A percentile compares a stretch with the other conserved stretches of the same genome.
Evolutionary conservation across 2,888 invertebrate species (phyloP).

Genomic region (Leptinotarsa peninsularis): DNA sequence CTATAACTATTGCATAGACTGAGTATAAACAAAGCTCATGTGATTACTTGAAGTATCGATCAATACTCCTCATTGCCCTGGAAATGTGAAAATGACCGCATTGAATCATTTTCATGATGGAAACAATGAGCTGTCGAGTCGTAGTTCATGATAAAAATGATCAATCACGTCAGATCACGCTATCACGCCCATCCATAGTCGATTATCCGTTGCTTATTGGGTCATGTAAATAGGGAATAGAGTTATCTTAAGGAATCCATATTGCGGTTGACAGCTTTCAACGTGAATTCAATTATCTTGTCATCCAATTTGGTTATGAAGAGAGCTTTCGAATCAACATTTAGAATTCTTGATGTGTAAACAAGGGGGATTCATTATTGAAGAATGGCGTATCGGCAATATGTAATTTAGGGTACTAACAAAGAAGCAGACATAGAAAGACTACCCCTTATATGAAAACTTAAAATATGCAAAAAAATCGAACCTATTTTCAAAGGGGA

Average conservation of each 20-base stretch:
- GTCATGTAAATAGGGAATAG: background rate
- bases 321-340: background rate
- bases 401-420: too few species aligned
- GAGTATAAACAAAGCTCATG: background rate
- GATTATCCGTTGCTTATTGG: background rate
- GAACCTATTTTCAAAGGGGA: too few species aligned
- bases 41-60: background rate
- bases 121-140: background rate
- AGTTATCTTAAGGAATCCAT: background rate
- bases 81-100: background rate
- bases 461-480: too few species aligned
- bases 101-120: background rate
- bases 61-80: background rate
- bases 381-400: too few species aligned
- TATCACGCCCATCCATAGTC: background rate
- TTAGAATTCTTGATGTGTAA: background rate
- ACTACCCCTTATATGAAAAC: too few species aligned
- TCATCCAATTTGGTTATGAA: background rate
- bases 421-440: too few species aligned
- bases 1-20: too few species aligned
- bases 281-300: background rate
- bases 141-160: background rate
- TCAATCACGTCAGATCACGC: constrained; percentile 13
- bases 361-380: too few species aligned
- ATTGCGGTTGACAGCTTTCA: background rate